Evolutionary conservation across 2,113 vertebrate species (phyloP), one percentile per base, ranked within the genome.

Genomic region (Scalopus aquaticus): DNA sequence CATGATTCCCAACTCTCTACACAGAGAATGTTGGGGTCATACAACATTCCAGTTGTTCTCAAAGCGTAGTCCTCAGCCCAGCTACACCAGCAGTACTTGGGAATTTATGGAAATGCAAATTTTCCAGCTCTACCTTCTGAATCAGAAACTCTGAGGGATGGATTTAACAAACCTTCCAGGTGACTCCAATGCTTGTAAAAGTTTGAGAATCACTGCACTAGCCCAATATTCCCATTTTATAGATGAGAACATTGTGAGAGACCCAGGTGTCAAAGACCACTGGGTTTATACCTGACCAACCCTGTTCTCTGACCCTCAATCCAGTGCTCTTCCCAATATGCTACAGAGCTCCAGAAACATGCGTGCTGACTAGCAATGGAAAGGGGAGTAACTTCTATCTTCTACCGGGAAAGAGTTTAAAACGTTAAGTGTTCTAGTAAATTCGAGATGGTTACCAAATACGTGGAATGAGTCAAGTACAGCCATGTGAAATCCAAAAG

Each of bases 391-490:
- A 96, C 4, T 3, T 85, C 22, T 89, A 74, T 37, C 49, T 90
- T 83, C 11, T 85, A 42, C 56, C 69, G 87, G 9, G 46, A 97
- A 95, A 97, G 20, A 95, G 17, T 9, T 91, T 54, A 93, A 95
- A 94, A 89, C n/a, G 58, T 69, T 93, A 93, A 46, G 0, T 28
- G 44, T 88, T 95, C n/a, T 54, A 96, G 84, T 93, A 65, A 95
- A 64, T 51, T 79, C 5, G 73, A 22, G 22, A 20, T 79, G 86
- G 62, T 78, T 20, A 96, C 44, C 67, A 97, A 96, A 73, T 92
- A 73, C 28, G 87, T 94, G 56, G 65, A 90, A 95, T 91, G 82
- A 97, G 95, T 95, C 88, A 98, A 85, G 76, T 90, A 90, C 28
- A 93, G 69, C 51, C 83, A 49, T 15, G 56, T 96, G 73, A 92